These are phyloP conservation scores for Drosophila micromelanica DNA, from an alignment of 1,140 invertebrate genomes.

Conservation along the genomic window DNA sequence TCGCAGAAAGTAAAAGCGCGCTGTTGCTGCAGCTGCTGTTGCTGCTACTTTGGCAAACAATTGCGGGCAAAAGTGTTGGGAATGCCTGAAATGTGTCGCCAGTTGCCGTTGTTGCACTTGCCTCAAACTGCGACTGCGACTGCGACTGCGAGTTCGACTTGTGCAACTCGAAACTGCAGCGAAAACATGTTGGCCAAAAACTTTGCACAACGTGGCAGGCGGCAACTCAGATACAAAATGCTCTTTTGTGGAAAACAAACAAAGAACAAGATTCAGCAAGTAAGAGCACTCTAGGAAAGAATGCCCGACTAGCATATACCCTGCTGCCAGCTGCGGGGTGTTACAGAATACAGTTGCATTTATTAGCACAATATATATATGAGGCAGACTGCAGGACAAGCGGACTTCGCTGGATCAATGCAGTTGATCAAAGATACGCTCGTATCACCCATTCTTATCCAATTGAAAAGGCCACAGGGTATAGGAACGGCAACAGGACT, in stretches of 20 bases:
- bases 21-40: not conserved
- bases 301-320: too few species aligned
- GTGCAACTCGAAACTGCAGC: constrained; percentile 45
- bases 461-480: not conserved
- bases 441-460: too few species aligned
- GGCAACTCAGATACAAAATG: constrained; percentile 70
- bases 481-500: constrained; percentile 13
- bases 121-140: constrained; percentile 3
- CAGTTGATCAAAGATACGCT: not conserved
- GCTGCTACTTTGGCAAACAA: constrained; percentile 50
- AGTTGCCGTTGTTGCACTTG: constrained; percentile 54
- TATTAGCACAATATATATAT: too few species aligned
- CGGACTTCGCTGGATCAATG: too few species aligned
- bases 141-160: constrained; percentile 30
- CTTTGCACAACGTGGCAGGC: constrained; percentile 64
- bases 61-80: constrained; percentile 56
- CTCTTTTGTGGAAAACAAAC: constrained; percentile 65
- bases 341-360: too few species aligned
- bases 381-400: too few species aligned
- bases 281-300: too few species aligned
- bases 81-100: constrained; percentile 74
- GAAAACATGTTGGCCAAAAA: constrained; percentile 51
- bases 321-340: too few species aligned
- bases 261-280: constrained; percentile 4
- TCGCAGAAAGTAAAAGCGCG: constrained; percentile 37